These are phyloP conservation scores for Anticlea derivata DNA, from an alignment of 2,888 invertebrate species.

Conservation along the genomic window DNA sequence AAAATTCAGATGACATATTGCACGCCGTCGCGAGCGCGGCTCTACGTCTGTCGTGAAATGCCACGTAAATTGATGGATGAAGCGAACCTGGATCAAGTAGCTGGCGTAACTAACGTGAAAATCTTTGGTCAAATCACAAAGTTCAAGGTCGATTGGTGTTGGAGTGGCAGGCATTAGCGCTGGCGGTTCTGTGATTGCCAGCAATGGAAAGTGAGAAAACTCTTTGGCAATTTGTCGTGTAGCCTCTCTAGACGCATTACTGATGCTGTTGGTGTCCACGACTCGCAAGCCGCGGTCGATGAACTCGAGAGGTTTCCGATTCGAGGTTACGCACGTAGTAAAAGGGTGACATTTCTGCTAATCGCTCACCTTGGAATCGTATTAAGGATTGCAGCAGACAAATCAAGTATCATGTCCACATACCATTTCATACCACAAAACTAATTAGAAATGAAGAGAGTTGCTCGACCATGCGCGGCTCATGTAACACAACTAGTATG, in stretches of 20 bases:
- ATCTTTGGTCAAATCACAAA: too few relatives aligned
- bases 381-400: slow-evolving; percentile 18
- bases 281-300: slow-evolving; percentile 16
- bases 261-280: slow-evolving; percentile 21
- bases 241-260: slow-evolving; percentile 19
- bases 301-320: slow-evolving; percentile 25
- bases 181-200: too few relatives aligned
- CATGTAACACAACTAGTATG: too few relatives aligned
- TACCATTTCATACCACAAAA: background rate
- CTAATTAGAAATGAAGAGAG: background rate
- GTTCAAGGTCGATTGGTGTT: too few relatives aligned
- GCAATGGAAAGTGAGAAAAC: background rate
- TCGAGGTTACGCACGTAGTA: slow-evolving; percentile 32
- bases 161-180: too few relatives aligned
- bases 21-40: too few relatives aligned
- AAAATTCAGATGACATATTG: too few relatives aligned
- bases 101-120: too few relatives aligned
- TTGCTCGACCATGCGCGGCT: too few relatives aligned
- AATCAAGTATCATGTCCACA: background rate
- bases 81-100: background rate
- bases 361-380: slow-evolving; percentile 23
- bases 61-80: background rate
- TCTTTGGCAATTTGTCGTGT: background rate
- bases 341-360: slow-evolving; percentile 33
- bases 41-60: too few relatives aligned